These are phyloP conservation scores for Arnoldichthys spilopterus DNA, from an alignment of 2,797 vertebrate species.

Conservation along the genomic window DNA sequence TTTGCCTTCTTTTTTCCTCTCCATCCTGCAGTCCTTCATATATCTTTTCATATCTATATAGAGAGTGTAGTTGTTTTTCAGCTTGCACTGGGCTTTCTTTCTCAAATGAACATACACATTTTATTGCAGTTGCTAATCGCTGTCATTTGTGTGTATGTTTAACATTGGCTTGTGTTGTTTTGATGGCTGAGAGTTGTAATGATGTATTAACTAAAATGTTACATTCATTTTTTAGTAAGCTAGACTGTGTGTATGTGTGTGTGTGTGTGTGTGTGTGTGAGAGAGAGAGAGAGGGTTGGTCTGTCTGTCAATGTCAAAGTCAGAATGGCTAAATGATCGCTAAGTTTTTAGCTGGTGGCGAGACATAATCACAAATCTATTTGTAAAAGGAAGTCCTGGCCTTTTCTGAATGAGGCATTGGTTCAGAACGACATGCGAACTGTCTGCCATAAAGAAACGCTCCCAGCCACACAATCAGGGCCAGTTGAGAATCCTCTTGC, in stretches of 20 bases:
- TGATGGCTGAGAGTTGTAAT: neutral
- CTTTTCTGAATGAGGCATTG: constrained; percentile 8
- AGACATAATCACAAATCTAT: constrained; percentile 16
- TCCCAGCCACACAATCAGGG: constrained; percentile 10
- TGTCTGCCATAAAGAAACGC: constrained; percentile 9
- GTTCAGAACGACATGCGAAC: constrained; percentile 4
- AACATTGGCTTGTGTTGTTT: neutral
- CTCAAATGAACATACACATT: neutral
- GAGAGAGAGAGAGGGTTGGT: neutral
- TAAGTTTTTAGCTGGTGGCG: constrained; percentile 6
- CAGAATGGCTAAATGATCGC: constrained; percentile 12
- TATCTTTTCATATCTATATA: neutral
- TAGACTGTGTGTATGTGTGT: neutral
- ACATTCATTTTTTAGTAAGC: neutral
- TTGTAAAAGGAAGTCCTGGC: constrained; percentile 13
- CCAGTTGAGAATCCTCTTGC: constrained; percentile 12
- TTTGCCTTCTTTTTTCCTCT: neutral
- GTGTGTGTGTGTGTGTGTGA: neutral
- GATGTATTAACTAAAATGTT: neutral
- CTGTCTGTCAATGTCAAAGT: neutral
- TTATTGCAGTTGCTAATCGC: neutral
- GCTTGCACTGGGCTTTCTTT: neutral
- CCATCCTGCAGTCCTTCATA: neutral
- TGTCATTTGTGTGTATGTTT: neutral
- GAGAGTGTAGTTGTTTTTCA: neutral